These are phyloP conservation scores for Edolisoma coerulescens DNA, from an alignment of 2,113 vertebrate genomes.

Conservation along the genomic window DNA sequence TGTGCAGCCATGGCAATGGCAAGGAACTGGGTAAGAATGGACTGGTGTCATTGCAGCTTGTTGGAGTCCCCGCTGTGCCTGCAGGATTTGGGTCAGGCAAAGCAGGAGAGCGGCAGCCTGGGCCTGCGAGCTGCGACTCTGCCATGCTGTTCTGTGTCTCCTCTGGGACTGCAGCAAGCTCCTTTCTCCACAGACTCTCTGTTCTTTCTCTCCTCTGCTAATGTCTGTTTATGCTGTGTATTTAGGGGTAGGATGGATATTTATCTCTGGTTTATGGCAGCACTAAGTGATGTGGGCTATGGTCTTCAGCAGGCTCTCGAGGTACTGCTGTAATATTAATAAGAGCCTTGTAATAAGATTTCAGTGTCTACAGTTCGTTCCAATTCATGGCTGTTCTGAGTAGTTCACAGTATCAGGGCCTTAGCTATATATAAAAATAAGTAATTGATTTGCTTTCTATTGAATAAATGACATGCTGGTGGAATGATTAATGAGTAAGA, in stretches of 20 bases:
- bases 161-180: background rate
- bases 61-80: background rate
- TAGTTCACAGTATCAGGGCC: background rate
- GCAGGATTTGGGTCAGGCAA: background rate
- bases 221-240: background rate
- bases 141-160: fast-evolving
- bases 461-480: slow-evolving; percentile 10
- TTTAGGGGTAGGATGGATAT: background rate
- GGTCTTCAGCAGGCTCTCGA: background rate
- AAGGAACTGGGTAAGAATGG: background rate
- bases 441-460: slow-evolving; percentile 35
- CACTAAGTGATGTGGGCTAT: background rate
- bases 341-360: background rate
- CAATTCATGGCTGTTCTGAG: background rate
- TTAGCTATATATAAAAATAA: background rate
- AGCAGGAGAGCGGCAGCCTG: background rate
- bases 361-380: background rate
- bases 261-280: background rate
- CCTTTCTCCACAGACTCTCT: background rate
- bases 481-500: slow-evolving; percentile 35
- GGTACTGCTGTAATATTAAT: background rate
- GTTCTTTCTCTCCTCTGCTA: background rate
- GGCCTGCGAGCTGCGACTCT: background rate
- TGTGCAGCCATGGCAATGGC: background rate
- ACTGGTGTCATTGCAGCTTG: background rate